Conservation (phyloP, 2,888 invertebrate species). For the Dyspetes luteomarginatus region DNA sequence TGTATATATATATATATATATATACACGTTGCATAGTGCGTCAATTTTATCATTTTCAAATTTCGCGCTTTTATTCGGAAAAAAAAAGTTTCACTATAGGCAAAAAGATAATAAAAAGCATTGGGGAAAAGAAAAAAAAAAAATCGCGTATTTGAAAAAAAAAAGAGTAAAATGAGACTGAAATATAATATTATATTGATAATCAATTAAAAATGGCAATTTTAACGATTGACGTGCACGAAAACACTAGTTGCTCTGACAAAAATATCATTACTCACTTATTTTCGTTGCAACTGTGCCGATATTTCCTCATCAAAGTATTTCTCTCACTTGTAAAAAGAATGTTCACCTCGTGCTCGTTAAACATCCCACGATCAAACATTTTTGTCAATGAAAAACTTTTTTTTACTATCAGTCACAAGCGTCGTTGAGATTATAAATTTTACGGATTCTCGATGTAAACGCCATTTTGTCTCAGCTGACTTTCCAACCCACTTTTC, state of each 20-base stretch:
- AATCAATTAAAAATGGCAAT: conserved; percentile 11
- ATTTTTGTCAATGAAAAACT: background rate
- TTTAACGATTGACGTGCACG: conserved; percentile 61
- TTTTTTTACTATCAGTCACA: conserved; percentile 36
- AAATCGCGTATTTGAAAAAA: background rate
- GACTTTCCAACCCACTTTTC: conserved; percentile 65
- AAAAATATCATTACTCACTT: conserved; percentile 67
- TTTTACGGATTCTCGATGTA: conserved; percentile 45
- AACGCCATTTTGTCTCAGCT: conserved; percentile 76
- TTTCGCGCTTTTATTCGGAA: conserved; percentile 25
- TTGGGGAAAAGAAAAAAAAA: background rate
- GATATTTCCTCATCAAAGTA: conserved; percentile 19
- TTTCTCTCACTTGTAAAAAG: conserved; percentile 5
- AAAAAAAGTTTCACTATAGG: background rate
- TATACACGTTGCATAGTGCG: background rate
- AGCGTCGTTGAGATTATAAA: conserved; percentile 44
- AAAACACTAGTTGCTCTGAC: conserved; percentile 75
- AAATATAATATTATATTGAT: background rate
- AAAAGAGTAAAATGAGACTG: background rate
- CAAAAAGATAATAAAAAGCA: background rate
- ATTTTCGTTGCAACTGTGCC: conserved; percentile 37
- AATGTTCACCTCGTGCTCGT: background rate
- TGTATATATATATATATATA: background rate
- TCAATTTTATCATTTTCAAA: background rate
- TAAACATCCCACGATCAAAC: background rate